A percentile compares a stretch with the other conserved stretches of the same genome.
phyloP scores from a whole-genome alignment of 1,140 invertebrate species.

The Drosophila parvula region DNA sequence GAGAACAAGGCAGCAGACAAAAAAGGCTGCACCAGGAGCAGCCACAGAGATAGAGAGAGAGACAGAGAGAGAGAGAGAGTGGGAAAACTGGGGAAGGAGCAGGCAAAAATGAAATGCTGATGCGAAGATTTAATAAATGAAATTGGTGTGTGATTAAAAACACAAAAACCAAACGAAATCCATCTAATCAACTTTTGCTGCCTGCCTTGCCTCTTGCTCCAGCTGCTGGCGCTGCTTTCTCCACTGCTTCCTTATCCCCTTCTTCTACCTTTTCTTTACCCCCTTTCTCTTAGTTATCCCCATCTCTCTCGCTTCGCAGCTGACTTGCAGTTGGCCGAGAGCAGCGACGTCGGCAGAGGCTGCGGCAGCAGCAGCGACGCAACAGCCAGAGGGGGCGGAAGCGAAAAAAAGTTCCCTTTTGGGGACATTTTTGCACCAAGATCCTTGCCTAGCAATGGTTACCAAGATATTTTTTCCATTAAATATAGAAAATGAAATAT shows the following conservation, averaged over 20 bases:
- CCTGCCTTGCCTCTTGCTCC: slow-evolving; percentile 40
- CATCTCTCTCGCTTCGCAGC: slow-evolving; percentile 6
- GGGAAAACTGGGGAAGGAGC: slow-evolving; percentile 3
- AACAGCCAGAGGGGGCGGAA: not conserved
- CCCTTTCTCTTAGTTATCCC: slow-evolving; percentile 8
- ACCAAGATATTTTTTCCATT: not conserved
- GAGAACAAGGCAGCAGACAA: slow-evolving; percentile 24
- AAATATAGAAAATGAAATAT: not conserved
- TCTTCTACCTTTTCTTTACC: not conserved
- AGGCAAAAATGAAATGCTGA: slow-evolving; percentile 83
- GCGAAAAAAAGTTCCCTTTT: slow-evolving; percentile 1
- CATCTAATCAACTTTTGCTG: slow-evolving; percentile 84
- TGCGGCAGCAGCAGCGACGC: slow-evolving; percentile 27
- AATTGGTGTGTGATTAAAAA: slow-evolving; percentile 84
- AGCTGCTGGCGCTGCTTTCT: not conserved
- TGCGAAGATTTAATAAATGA: slow-evolving; percentile 84
- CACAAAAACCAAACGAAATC: slow-evolving; percentile 84
- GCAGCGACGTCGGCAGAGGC: slow-evolving; percentile 42
- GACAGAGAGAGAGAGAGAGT: not conserved
- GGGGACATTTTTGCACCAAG: not conserved
- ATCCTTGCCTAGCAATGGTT: not conserved
- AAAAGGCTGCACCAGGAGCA: slow-evolving; percentile 24
- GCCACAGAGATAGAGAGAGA: not conserved
- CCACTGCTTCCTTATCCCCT: not conserved
- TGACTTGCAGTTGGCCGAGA: slow-evolving; percentile 30